Conservation (phyloP, 35 echinoderm and acorn worm genomes). For the Strongylocentrotus purpuratus region DNA sequence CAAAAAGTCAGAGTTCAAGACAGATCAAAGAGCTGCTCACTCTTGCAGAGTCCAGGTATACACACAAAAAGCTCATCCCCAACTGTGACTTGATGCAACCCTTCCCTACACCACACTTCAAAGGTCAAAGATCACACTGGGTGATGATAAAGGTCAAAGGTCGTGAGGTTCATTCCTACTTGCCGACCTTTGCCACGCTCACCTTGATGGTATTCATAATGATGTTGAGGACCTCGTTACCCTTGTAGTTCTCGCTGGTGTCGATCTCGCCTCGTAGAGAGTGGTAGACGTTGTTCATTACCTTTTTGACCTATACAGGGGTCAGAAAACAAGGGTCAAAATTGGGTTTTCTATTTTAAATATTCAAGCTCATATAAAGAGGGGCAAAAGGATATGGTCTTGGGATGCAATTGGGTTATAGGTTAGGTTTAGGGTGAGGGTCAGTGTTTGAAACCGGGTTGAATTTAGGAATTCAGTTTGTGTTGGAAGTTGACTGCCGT, state of each 20-base stretch:
- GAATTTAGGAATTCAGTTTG: too few species aligned
- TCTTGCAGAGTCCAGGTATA: not conserved
- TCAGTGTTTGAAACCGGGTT: too few species aligned
- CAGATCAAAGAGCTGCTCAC: not conserved
- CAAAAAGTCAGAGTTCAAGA: not conserved
- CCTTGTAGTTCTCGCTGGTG: slow-evolving; percentile 76
- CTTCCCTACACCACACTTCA: not conserved
- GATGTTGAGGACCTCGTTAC: slow-evolving; percentile 79
- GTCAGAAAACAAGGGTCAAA: too few species aligned
- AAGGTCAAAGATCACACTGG: slow-evolving; percentile 11
- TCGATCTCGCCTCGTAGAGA: slow-evolving; percentile 93
- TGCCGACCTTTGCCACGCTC: slow-evolving; percentile 77
- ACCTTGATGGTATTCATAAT: slow-evolving; percentile 99
- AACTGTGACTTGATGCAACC: not conserved
- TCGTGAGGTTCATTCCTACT: slow-evolving; percentile 46
- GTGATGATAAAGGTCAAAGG: not conserved
- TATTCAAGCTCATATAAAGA: not conserved
- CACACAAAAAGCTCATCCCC: not conserved
- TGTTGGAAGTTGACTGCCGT: too few species aligned
- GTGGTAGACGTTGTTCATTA: slow-evolving; percentile 99
- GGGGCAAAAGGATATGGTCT: not conserved
- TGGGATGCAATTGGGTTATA: too few species aligned
- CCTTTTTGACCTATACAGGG: slow-evolving; percentile 84
- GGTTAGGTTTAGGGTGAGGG: too few species aligned
- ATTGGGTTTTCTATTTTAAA: not conserved